Conservation (phyloP, 2,797 vertebrate genomes). For the Potorous gilbertii region DNA sequence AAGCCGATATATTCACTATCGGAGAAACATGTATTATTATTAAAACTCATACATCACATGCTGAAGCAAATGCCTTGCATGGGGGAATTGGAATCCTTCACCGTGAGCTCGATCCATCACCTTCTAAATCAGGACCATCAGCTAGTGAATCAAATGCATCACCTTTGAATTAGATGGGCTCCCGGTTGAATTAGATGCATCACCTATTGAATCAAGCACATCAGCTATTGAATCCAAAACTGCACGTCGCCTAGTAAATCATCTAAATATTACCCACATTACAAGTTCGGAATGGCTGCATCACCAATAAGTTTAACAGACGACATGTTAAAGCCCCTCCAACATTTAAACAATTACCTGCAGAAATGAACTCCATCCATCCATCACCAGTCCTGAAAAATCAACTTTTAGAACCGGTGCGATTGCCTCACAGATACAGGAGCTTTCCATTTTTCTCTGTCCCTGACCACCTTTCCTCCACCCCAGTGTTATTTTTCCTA, state of each 20-base stretch:
- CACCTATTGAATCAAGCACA: slow-evolving; percentile 86
- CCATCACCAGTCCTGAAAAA: slow-evolving; percentile 69
- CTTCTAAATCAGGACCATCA: slow-evolving; percentile 87
- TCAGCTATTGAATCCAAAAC: slow-evolving; percentile 86
- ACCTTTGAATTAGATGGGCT: slow-evolving; percentile 83
- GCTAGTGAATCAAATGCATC: slow-evolving; percentile 86
- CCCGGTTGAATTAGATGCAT: slow-evolving; percentile 83
- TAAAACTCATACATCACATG: slow-evolving; percentile 84
- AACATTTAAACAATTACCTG: slow-evolving; percentile 85
- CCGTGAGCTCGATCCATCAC: slow-evolving; percentile 85
- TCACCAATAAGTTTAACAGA: slow-evolving; percentile 85
- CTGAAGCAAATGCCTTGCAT: slow-evolving; percentile 81
- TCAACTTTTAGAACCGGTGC: slow-evolving; percentile 69
- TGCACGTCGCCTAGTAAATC: slow-evolving; percentile 85
- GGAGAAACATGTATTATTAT: slow-evolving; percentile 82
- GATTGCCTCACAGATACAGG: slow-evolving; percentile 40
- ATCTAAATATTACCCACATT: slow-evolving; percentile 85
- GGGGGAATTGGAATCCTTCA: slow-evolving; percentile 83
- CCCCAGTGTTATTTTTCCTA: slow-evolving; percentile 10
- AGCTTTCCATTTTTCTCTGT: slow-evolving; percentile 33
- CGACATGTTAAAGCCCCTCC: slow-evolving; percentile 83
- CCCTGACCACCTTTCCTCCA: not conserved
- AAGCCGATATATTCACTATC: slow-evolving; percentile 73
- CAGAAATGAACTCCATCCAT: slow-evolving; percentile 82
- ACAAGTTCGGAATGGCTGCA: slow-evolving; percentile 80